Evolutionary conservation across 2,888 invertebrate genomes (phyloP), one percentile per base, ranked within the genome.

Genomic region (Ormyrus nitidulus): DNA sequence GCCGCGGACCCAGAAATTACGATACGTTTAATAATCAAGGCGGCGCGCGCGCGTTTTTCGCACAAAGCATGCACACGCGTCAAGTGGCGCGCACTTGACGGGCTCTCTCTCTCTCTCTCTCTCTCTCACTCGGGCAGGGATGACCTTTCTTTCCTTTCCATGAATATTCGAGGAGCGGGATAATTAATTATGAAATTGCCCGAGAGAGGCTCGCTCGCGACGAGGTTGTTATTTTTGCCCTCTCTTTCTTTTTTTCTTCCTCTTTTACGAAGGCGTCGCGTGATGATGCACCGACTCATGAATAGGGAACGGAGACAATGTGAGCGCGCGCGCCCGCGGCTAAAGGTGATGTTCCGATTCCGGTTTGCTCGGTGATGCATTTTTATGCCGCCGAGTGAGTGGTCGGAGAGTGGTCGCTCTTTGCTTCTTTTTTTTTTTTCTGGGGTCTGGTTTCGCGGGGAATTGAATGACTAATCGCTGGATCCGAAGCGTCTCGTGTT

Each of bases 171-270:
- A 77, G 62, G 34, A 34, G 34, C 19, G 48, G 1, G 69, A 56
- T 56, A 48, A 62, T 70, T 69, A 70, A 70, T 77, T 77, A 70
- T 56, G 77, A 77, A 64, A 62, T 70, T 62, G 11, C 49, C 34
- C 49, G 62, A 19, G 49, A 34, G 48, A 59, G n/a, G 61, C 34
- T 68, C 49, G 48, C 49, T 68, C 5, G 34, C 34, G 6, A 7
- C 48, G 44, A 13, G 51, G 53, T 51, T 70, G 9, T 70, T 61
- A 44, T 34, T 34, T 68, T 61, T 13, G 46, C 10, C n/a, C 11
- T 48, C 34, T 53, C n/a, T 9, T 54, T 54, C 54, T 13, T 65
- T 56, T 73, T 73, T 19, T 34, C 34, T 34, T 34, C 34, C 34
- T 34, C 34, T 56, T 56, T 65, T 56, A 56, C 34, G 65, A 56